Conservation (phyloP, 2,888 invertebrate genomes). For the Volucella bombylans region DNA sequence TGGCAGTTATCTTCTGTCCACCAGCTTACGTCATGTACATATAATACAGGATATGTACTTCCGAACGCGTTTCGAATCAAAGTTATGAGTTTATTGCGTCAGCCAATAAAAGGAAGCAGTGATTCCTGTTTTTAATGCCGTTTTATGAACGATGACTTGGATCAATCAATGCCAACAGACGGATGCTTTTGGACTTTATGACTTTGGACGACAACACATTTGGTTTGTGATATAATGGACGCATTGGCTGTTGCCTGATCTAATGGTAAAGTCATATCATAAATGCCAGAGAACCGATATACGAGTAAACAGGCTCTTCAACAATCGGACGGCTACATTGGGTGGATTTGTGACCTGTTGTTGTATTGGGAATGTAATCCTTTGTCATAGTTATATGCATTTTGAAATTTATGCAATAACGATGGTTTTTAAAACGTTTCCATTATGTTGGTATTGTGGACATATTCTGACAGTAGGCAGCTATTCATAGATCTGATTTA, state of each 20-base stretch:
- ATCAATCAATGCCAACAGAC: slow-evolving; percentile 14
- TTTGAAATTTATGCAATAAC: too few relatives aligned
- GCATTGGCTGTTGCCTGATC: slow-evolving; percentile 6
- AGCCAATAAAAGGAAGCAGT: not conserved
- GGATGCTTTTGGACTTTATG: not conserved
- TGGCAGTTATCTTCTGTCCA: not conserved
- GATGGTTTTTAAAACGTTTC: too few relatives aligned
- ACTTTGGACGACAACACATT: slow-evolving; percentile 3
- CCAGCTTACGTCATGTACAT: not conserved
- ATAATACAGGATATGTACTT: not conserved
- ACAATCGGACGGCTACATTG: too few relatives aligned
- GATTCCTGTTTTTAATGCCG: slow-evolving; percentile 19
- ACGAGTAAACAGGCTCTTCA: too few relatives aligned
- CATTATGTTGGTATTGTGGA: too few relatives aligned
- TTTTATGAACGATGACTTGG: not conserved
- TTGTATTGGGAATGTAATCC: too few relatives aligned
- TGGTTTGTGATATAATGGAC: not conserved
- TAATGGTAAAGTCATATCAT: slow-evolving; percentile 22
- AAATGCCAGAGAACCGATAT: not conserved
- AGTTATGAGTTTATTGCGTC: slow-evolving; percentile 1
- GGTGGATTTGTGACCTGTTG: too few relatives aligned
- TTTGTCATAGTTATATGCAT: too few relatives aligned
- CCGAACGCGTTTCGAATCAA: not conserved
- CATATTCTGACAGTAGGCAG: too few relatives aligned
- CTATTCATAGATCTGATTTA: too few relatives aligned